A percentile compares a stretch with the other conserved stretches of the same genome.
Evolutionary conservation across 2,797 vertebrate species (phyloP).

Genomic region (Myotis daubentonii): DNA sequence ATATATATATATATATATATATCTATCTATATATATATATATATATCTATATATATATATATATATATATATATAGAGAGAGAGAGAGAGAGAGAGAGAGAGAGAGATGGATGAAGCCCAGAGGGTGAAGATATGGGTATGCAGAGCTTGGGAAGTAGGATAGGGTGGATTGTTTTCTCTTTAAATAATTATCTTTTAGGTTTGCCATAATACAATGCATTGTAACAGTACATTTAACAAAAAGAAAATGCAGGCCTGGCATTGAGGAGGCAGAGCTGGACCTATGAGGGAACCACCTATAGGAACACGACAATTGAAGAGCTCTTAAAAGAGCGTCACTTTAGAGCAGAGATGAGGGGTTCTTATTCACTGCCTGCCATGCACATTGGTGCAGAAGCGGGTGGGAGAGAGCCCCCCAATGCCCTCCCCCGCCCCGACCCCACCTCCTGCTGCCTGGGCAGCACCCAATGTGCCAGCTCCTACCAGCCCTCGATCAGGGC

Average conservation of each 20-base stretch:
- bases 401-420: not conserved
- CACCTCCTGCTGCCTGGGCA: not conserved
- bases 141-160: not conserved
- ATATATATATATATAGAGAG: no score
- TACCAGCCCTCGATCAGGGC: fast-evolving
- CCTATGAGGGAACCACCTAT: not conserved
- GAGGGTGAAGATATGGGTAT: not conserved
- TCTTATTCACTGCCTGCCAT: fast-evolving
- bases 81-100: not conserved
- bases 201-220: not conserved
- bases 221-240: not conserved
- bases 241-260: not conserved
- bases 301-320: not conserved
- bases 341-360: not conserved
- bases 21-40: no score
- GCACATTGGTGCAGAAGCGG: not conserved
- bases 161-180: not conserved
- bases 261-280: not conserved
- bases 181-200: not conserved
- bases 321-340: not conserved
- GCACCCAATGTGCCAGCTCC: not conserved
- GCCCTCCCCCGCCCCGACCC: no score
- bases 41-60: no score
- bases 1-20: no score
- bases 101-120: not conserved